Conservation (phyloP, 2,113 vertebrate genomes). For the Cyphotilapia sp. region DNA sequence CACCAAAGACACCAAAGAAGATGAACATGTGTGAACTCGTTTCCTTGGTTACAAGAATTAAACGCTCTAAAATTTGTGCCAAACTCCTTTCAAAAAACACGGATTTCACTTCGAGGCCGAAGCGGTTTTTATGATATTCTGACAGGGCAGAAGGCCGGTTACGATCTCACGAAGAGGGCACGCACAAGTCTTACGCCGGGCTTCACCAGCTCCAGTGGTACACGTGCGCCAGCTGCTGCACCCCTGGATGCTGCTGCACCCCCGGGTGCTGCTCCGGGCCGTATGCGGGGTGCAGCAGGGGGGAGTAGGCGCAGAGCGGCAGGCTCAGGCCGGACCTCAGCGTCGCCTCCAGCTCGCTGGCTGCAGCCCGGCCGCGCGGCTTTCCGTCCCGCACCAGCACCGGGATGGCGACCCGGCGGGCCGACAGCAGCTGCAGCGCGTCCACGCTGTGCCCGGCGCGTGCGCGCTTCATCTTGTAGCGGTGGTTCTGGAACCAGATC, state of each 20-base stretch:
- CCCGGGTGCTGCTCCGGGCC: conserved; percentile 74
- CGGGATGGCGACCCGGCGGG: conserved; percentile 80
- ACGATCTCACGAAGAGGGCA: background rate
- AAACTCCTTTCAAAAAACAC: background rate
- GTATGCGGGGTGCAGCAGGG: conserved; percentile 81
- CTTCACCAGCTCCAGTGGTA: conserved; percentile 88
- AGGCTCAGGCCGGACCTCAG: conserved; percentile 76
- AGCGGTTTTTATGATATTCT: background rate
- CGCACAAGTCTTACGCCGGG: background rate
- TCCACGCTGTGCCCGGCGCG: conserved; percentile 82
- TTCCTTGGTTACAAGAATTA: background rate
- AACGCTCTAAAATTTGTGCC: background rate
- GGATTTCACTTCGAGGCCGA: background rate
- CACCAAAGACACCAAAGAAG: background rate
- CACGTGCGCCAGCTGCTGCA: conserved; percentile 81
- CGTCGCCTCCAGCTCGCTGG: conserved; percentile 81
- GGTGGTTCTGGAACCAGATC: conserved; percentile 86
- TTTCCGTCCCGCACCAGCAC: conserved; percentile 85
- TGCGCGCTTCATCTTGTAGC: conserved; percentile 91
- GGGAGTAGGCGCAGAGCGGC: conserved; percentile 38
- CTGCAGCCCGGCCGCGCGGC: conserved; percentile 78
- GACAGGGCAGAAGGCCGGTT: background rate
- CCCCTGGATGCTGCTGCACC: conserved; percentile 72
- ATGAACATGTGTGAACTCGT: background rate
- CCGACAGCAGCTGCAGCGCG: conserved; percentile 79